Evolutionary conservation across 23 tunicate species (phyloP), one percentile per base, ranked within the genome.

Genomic region (Halocynthia roretzi): DNA sequence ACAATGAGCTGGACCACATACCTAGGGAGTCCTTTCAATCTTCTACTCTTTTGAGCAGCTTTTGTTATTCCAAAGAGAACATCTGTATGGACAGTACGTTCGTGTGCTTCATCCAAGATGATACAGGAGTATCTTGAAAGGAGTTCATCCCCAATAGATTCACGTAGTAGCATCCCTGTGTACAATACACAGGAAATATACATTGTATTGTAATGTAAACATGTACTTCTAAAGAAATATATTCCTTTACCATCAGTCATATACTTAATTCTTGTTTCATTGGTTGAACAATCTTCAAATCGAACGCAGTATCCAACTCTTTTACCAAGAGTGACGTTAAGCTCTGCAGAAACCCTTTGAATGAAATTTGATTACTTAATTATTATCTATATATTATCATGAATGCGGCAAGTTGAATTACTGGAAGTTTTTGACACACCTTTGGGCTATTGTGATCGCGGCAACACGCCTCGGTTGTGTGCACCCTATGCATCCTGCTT

Each of bases 391-490:
- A 58, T n/a, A 58, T 58, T 58, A 14, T 15, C 4, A n/a, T 14
- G 17, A 58, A 58, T 58, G 17, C 17, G 15, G 15, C 17, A 15
- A 14, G 17, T 58, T 58, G 63, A 58, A 58, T 58, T 14, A 14
- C 15, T n/a, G 15, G 5, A 58, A 58, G 17, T 58, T 14, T 14
- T 65, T 9, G 22, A 65, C 31, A 10, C 56, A 74, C 78, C 78
- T 72, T 68, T 91, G 84, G 10, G 97, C 97, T 67, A 91, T 80
- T 1, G 97, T 91, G 8, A 91, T 91, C 8, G 97, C 97, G 11
- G 97, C 97, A 62, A 91, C 97, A 62, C 97, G 61, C 44, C 97
- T 77, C 51, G 97, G 97, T 52, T 91, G 97, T 6, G 97, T 91
- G 54, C 97, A 91, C 10, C 87, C 97, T 14, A 91, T 91, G 8